Base-by-base conservation (phyloP, 1,140 invertebrate genomes). In the Lordiphosa collinella region DNA sequence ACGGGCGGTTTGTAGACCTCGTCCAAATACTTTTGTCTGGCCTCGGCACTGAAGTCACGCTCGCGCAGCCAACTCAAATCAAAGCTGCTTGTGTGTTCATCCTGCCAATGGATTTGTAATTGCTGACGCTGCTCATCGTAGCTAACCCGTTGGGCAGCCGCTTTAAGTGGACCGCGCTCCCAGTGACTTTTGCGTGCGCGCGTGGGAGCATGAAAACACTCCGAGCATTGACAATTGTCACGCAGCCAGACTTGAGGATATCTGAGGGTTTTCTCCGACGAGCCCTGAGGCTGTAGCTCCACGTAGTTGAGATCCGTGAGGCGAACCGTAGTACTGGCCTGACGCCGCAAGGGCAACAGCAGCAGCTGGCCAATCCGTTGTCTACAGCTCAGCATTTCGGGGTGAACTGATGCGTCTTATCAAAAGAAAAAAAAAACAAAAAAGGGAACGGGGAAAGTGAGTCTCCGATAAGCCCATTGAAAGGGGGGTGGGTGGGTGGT, bases 191-290 rank as follows among this genome's bases (percentile, higher is more conserved):
- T 86, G 4, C 92, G 86, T 40, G 93, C 93, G 61, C 91, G 88
- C 0, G 93, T 92, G 18, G 89, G 76, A 7, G 70, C 53, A 68
- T 94, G 92, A 65, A 93, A 93, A 69, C 93, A 94, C 16, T 90
- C 65, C 14, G 89, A 59, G 67, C 93, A 94, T 57, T 92, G 92
- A 56, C 93, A 94, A 75, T 94, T 94, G 69, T 94, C 93, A 59
- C 93, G 86, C n/a, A 94, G 76, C 92, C 93, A 94, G 8, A 93
- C 88, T 37, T 89, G 90, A 0, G 93, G 93, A 79, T 91, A 94
- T 47, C 90, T 89, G 0, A 91, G 25, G 6, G 6, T 10, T 12
- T 31, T 11, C 1, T 3, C 54, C 52, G 12, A 56, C 36, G 7
- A 49, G 1, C 14, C 5, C 1, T 29, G 3, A 10, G 13, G 9